phyloP scores from a whole-genome alignment of 2,797 vertebrate genomes.

The Smutsia gigantea region DNA sequence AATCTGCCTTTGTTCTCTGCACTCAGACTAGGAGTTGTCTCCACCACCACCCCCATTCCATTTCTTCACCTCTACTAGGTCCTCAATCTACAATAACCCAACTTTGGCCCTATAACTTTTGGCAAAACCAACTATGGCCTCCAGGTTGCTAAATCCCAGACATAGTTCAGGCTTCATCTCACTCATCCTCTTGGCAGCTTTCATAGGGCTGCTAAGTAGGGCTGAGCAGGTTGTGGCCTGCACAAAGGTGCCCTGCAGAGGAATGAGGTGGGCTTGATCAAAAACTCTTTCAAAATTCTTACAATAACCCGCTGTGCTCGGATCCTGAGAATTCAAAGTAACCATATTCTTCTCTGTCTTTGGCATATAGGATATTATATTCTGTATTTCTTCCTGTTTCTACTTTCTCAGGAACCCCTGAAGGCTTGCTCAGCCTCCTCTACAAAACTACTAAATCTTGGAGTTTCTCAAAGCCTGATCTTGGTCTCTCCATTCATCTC shows the following conservation, averaged over 20 bases:
- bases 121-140: not conserved
- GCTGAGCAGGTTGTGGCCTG: not conserved
- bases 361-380: not conserved
- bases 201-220: not conserved
- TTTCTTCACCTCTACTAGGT: not conserved
- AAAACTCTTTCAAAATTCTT: not conserved
- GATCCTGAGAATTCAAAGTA: not conserved
- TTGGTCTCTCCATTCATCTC: not conserved
- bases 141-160: constrained; percentile 25
- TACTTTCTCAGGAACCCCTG: not conserved
- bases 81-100: not conserved
- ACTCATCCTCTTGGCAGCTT: not conserved
- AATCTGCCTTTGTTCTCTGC: not conserved
- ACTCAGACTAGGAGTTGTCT: not conserved
- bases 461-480: not conserved
- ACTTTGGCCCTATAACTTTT: not conserved
- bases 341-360: not conserved
- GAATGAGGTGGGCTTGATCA: not conserved
- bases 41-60: not conserved
- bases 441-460: not conserved
- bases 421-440: not conserved
- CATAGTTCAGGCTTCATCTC: not conserved
- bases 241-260: not conserved
- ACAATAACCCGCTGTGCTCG: not conserved
- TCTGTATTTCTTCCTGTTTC: not conserved